Evolutionary conservation across 2,888 invertebrate species (phyloP).

Genomic region (Synergus laeviventris): DNA sequence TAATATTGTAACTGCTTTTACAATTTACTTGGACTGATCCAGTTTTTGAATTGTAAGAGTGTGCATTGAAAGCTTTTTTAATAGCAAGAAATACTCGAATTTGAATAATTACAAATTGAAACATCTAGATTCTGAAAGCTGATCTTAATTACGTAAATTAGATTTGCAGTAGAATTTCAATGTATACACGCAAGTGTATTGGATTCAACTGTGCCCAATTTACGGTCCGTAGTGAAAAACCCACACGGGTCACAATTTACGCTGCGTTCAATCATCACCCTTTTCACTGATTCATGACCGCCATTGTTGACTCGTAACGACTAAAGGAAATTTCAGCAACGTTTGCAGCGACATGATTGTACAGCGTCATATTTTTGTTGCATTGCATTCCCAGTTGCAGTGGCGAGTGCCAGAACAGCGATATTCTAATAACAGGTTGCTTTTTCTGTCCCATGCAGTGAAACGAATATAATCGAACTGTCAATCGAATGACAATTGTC

Average conservation of each 20-base stretch:
- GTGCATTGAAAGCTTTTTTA: no score
- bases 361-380: conserved; percentile 27
- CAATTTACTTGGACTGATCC: no score
- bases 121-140: neutral
- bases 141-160: no score
- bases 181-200: neutral
- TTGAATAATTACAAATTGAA: neutral
- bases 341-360: conserved; percentile 39
- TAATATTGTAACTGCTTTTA: no score
- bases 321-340: conserved; percentile 39
- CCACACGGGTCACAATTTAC: conserved; percentile 1
- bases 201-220: neutral
- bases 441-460: conserved; percentile 2
- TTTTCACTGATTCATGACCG: conserved; percentile 11
- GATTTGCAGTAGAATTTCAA: neutral
- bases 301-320: conserved; percentile 16
- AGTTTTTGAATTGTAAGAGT: no score
- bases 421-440: conserved; percentile 36
- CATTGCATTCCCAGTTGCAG: neutral
- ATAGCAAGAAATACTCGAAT: neutral
- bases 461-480: conserved; percentile 47
- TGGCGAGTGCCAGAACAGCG: conserved; percentile 29
- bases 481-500: conserved; percentile 41
- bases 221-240: neutral
- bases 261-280: conserved; percentile 13